phyloP scores from a whole-genome alignment of 2,888 invertebrate genomes.

The Tachina lurida region DNA sequence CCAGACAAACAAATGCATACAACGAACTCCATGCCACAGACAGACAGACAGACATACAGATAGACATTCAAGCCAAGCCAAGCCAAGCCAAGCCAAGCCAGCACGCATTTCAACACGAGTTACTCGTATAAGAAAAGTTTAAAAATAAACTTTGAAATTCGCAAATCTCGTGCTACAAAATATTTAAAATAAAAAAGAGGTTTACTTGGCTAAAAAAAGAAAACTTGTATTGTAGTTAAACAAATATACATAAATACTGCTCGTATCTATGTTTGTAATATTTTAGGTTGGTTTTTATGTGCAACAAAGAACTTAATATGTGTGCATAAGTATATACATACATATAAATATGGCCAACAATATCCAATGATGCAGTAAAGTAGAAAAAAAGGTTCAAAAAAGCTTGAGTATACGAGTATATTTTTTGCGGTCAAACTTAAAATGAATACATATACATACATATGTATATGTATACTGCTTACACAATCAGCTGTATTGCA shows the following conservation, averaged over 20 bases:
- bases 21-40: constrained; percentile 15
- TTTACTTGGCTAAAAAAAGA: constrained; percentile 51
- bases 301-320: constrained; percentile 8
- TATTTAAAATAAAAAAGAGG: constrained; percentile 47
- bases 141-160: constrained; percentile 64
- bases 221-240: constrained; percentile 56
- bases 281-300: constrained; percentile 14
- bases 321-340: neutral
- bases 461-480: constrained; percentile 26
- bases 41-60: neutral
- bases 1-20: constrained; percentile 30
- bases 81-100: no score
- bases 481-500: constrained; percentile 58
- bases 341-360: constrained; percentile 23
- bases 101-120: constrained; percentile 67
- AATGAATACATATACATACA: constrained; percentile 13
- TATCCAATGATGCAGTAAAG: constrained; percentile 36
- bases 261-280: constrained; percentile 26
- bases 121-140: constrained; percentile 47
- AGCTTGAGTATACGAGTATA: constrained; percentile 29
- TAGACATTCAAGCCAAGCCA: constrained; percentile 14
- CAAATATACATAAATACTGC: constrained; percentile 11
- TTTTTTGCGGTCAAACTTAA: constrained; percentile 66
- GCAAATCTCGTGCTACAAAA: constrained; percentile 67
- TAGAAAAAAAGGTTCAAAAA: constrained; percentile 28